These are phyloP conservation scores for Hippocampus kuda DNA, from an alignment of 2,797 vertebrate species.

Conservation along the genomic window DNA sequence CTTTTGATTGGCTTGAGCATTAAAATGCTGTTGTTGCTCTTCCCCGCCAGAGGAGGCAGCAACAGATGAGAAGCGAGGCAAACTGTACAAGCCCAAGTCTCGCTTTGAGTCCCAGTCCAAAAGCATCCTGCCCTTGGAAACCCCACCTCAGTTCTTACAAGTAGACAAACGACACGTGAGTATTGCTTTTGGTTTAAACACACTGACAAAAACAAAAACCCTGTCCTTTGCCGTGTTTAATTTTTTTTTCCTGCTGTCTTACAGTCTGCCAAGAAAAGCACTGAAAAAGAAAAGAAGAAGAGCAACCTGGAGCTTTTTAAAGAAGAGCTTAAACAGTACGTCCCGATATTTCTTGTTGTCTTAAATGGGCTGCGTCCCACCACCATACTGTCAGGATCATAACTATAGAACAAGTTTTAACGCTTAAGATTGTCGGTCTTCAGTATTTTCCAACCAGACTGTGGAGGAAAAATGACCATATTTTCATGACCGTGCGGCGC, in stretches of 20 bases:
- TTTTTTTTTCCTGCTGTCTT: constrained; percentile 19
- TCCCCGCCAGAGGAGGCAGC: constrained; percentile 78
- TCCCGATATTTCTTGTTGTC: constrained; percentile 12
- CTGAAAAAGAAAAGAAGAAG: constrained; percentile 98
- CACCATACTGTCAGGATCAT: no score
- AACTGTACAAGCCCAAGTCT: constrained; percentile 95
- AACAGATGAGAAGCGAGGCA: constrained; percentile 88
- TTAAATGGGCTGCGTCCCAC: no score
- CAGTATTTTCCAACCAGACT: no score
- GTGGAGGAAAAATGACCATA: no score
- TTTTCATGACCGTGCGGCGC: no score
- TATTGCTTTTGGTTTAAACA: constrained; percentile 16
- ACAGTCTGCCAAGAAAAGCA: constrained; percentile 80
- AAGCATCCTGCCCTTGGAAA: constrained; percentile 74
- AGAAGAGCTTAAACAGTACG: constrained; percentile 98
- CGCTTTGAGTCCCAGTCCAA: constrained; percentile 80
- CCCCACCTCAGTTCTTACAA: constrained; percentile 78
- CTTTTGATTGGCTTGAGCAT: no score
- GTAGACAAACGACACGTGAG: constrained; percentile 92
- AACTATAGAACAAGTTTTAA: no score
- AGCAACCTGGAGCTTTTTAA: constrained; percentile 99
- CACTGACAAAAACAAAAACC: not conserved
- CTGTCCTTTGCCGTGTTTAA: not conserved
- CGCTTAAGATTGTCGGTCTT: no score
- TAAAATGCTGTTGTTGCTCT: constrained; percentile 10